Evolutionary conservation across 2,888 invertebrate species (phyloP).

Genomic region (Drosophila mimica): DNA sequence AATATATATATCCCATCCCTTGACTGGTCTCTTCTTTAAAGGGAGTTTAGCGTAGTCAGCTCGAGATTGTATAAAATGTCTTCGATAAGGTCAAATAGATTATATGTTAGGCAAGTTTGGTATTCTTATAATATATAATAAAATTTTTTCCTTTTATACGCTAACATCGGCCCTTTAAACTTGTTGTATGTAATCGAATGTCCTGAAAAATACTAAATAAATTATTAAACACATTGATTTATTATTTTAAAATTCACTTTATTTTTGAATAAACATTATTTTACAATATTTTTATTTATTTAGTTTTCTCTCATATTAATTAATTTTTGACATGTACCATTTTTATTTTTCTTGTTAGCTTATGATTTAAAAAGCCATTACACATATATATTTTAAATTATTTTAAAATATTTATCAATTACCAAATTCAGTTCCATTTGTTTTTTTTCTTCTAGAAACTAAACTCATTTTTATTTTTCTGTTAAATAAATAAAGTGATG

Average conservation of each 20-base stretch:
- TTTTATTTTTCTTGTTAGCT: slow-evolving; percentile 29
- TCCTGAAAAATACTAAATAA: neutral
- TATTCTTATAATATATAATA: neutral
- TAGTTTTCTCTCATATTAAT: slow-evolving; percentile 19
- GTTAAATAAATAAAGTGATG: slow-evolving; percentile 57
- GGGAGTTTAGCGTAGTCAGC: neutral
- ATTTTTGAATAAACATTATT: slow-evolving; percentile 61
- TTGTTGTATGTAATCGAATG: neutral
- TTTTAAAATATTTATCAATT: slow-evolving; percentile 17
- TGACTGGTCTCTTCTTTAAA: slow-evolving; percentile 1
- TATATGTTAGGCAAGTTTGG: neutral
- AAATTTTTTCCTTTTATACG: neutral
- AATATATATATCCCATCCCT: slow-evolving; percentile 9
- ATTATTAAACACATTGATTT: neutral
- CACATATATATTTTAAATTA: slow-evolving; percentile 29
- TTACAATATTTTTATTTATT: slow-evolving; percentile 57
- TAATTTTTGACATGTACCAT: slow-evolving; percentile 56
- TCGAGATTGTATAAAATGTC: slow-evolving; percentile 1
- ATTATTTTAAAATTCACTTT: slow-evolving; percentile 63
- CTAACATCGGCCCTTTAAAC: neutral
- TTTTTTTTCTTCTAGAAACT: slow-evolving; percentile 15
- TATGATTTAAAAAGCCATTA: slow-evolving; percentile 42
- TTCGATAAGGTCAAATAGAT: slow-evolving; percentile 1
- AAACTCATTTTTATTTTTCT: slow-evolving; percentile 9
- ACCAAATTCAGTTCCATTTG: slow-evolving; percentile 21